Conservation (phyloP, 2,113 vertebrate species). For the Daphoenositta chrysoptera region DNA sequence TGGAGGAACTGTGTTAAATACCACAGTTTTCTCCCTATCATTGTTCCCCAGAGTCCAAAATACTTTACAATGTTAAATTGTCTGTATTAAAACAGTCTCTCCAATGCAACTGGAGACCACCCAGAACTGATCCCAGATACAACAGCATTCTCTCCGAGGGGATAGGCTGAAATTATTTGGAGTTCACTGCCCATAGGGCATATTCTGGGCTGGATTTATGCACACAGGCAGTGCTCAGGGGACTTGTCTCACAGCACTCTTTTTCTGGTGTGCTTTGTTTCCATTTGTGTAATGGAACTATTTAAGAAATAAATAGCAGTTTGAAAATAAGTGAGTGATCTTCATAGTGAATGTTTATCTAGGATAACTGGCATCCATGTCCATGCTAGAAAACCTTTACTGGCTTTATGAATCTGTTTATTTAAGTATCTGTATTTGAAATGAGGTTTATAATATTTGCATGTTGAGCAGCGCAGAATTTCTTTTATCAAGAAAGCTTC, state of each 20-base stretch:
- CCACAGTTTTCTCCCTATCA: not conserved
- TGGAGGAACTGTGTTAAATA: not conserved
- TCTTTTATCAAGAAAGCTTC: not conserved
- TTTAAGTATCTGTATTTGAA: conserved; percentile 25
- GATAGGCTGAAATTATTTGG: not conserved
- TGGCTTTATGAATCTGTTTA: not conserved
- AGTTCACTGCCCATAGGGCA: not conserved
- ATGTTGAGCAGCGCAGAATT: not conserved
- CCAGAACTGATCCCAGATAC: conserved; percentile 9
- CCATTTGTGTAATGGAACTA: conserved; percentile 35
- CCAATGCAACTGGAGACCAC: conserved; percentile 26
- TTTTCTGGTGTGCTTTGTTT: conserved; percentile 38
- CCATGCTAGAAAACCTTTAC: not conserved
- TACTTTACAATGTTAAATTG: not conserved
- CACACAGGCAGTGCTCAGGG: not conserved
- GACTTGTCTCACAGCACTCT: not conserved
- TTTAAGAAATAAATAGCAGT: conserved; percentile 47
- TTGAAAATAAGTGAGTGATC: conserved; percentile 49
- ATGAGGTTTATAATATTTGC: not conserved
- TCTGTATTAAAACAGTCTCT: not conserved
- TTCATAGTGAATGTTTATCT: conserved; percentile 25
- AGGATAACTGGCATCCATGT: not conserved
- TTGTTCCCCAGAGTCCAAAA: not conserved
- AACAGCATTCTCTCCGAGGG: conserved; percentile 18
- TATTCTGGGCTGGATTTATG: not conserved